phyloP scores from a whole-genome alignment of 2,797 vertebrate species.

The Anas capensis region DNA sequence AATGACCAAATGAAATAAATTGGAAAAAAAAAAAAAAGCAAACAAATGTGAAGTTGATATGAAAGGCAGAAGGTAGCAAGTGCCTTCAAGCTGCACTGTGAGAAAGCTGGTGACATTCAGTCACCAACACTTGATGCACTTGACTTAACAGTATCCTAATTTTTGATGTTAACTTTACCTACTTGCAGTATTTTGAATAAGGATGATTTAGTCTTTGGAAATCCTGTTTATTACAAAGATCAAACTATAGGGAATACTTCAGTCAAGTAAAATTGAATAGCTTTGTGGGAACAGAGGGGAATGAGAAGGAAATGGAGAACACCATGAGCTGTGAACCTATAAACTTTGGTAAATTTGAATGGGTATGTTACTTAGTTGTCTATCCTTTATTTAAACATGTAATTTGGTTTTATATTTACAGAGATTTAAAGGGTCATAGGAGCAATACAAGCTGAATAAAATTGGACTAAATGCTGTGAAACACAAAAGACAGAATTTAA shows the following conservation, averaged over 20 bases:
- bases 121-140: neutral
- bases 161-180: neutral
- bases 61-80: neutral
- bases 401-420: neutral
- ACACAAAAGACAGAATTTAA: conserved; percentile 34
- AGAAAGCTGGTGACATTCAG: neutral
- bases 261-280: neutral
- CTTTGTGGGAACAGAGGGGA: neutral
- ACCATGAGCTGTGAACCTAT: neutral
- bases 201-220: neutral
- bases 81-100: neutral
- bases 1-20: neutral
- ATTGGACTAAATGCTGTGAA: neutral
- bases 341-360: neutral
- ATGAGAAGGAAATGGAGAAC: neutral
- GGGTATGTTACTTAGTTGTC: neutral
- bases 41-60: neutral
- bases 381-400: neutral
- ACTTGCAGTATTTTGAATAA: neutral
- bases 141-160: neutral
- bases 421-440: neutral
- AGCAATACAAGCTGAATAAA: neutral
- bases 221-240: neutral
- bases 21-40: neutral
- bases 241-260: neutral